phyloP scores from a whole-genome alignment of 1,140 invertebrate species.

The Drosophila athabasca region DNA sequence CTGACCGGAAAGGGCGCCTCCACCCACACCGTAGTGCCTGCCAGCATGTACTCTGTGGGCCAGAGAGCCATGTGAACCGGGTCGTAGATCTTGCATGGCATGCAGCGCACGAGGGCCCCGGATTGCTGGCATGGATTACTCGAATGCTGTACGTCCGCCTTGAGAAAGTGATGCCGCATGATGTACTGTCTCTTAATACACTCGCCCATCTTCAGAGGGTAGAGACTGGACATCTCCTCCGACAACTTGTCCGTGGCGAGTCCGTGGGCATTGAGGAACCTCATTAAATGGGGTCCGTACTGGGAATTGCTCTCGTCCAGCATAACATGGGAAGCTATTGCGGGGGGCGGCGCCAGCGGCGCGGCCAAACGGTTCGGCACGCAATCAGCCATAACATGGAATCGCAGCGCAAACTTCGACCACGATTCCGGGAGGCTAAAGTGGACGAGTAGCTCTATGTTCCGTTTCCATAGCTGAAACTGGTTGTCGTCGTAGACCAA shows the following conservation, averaged over 20 bases:
- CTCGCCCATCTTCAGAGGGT: constrained; percentile 16
- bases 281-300: constrained; percentile 16
- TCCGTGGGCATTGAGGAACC: constrained; percentile 33
- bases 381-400: constrained; percentile 29
- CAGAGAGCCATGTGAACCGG: constrained; percentile 38
- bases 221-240: constrained; percentile 5
- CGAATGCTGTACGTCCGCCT: constrained; percentile 6
- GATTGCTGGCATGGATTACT: constrained; percentile 9
- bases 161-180: constrained; percentile 31
- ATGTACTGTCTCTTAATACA: constrained; percentile 23
- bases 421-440: constrained; percentile 47
- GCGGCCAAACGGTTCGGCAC: constrained; percentile 37
- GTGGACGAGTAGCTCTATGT: constrained; percentile 51
- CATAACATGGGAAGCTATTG: constrained; percentile 27
- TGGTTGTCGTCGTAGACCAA: constrained; percentile 28
- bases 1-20: neutral
- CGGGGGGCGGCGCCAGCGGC: neutral
- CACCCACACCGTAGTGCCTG: constrained; percentile 11
- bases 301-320: constrained; percentile 38
- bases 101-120: constrained; percentile 27
- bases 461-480: neutral
- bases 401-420: constrained; percentile 44
- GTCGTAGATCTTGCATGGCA: constrained; percentile 24
- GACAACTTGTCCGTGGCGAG: constrained; percentile 5
- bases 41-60: constrained; percentile 29